phyloP scores from a whole-genome alignment of 2,113 vertebrate genomes.

The Cromileptes altivelis region DNA sequence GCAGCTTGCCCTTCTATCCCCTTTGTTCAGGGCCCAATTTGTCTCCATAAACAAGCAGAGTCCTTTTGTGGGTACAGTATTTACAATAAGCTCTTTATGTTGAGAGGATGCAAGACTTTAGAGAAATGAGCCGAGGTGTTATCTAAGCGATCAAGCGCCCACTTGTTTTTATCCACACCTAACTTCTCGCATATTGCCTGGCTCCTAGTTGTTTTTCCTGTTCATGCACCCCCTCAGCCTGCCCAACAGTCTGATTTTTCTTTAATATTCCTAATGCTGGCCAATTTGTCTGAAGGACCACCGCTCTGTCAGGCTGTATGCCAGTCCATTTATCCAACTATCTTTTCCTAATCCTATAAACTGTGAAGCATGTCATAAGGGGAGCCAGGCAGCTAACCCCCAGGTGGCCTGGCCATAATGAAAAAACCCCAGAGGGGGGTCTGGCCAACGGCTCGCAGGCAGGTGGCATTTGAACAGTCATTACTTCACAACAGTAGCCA shows the following conservation, averaged over 20 bases:
- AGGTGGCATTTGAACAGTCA: slow-evolving; percentile 81
- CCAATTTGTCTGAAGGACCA: slow-evolving; percentile 74
- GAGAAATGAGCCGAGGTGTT: slow-evolving; percentile 18
- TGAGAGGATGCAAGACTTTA: background rate
- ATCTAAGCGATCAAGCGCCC: slow-evolving; percentile 27
- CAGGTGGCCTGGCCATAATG: slow-evolving; percentile 79
- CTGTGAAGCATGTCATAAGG: slow-evolving; percentile 74
- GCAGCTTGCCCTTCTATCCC: slow-evolving; percentile 72
- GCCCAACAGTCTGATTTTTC: slow-evolving; percentile 52
- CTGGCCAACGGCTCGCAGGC: slow-evolving; percentile 72
- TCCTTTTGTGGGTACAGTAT: slow-evolving; percentile 44
- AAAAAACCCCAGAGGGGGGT: slow-evolving; percentile 77
- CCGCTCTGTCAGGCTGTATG: slow-evolving; percentile 64
- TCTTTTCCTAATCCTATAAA: slow-evolving; percentile 82
- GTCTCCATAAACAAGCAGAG: slow-evolving; percentile 68
- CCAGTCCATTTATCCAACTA: slow-evolving; percentile 79
- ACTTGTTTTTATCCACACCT: slow-evolving; percentile 20
- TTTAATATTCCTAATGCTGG: slow-evolving; percentile 67
- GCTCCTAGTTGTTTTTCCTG: slow-evolving; percentile 46
- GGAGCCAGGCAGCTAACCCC: slow-evolving; percentile 70
- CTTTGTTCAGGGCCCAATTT: slow-evolving; percentile 70
- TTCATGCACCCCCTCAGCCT: slow-evolving; percentile 17
- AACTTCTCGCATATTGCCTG: slow-evolving; percentile 32
- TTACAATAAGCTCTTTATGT: slow-evolving; percentile 22
- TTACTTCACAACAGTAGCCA: slow-evolving; percentile 78